phyloP scores from a whole-genome alignment of 1,140 invertebrate species.

The Aporrectodea caliginosa region DNA sequence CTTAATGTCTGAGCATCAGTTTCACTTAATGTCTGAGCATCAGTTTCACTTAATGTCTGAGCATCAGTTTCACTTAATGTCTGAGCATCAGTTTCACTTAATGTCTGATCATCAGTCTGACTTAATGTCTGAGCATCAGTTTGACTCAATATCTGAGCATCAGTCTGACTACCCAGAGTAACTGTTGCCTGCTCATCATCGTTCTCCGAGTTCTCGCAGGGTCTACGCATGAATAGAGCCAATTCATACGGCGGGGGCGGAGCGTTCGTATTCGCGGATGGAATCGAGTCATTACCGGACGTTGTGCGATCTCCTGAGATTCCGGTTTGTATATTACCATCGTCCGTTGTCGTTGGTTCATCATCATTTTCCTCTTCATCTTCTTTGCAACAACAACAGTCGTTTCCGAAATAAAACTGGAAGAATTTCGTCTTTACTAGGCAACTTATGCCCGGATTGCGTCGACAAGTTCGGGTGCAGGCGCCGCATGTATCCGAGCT shows the following conservation, averaged over 20 bases:
- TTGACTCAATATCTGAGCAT: too few species aligned
- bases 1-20: too few species aligned
- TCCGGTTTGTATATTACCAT: not conserved
- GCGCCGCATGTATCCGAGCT: not conserved
- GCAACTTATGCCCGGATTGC: not conserved
- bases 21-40: too few species aligned
- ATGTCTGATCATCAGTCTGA: too few species aligned
- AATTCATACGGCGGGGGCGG: not conserved
- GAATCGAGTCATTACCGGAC: not conserved
- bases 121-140: too few species aligned
- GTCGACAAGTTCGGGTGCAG: not conserved
- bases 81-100: too few species aligned
- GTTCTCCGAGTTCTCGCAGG: not conserved
- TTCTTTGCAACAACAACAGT: not conserved
- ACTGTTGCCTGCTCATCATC: too few species aligned
- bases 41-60: too few species aligned
- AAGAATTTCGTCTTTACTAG: not conserved
- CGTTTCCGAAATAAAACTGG: not conserved
- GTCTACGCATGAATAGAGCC: not conserved
- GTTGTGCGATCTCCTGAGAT: not conserved
- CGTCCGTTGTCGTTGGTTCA: not conserved
- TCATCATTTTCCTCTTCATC: not conserved
- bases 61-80: too few species aligned
- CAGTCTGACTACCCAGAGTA: too few species aligned
- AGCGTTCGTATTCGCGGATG: not conserved